Evolutionary conservation across 2,888 invertebrate species (phyloP).

Genomic region (Drosophila buzzatii): DNA sequence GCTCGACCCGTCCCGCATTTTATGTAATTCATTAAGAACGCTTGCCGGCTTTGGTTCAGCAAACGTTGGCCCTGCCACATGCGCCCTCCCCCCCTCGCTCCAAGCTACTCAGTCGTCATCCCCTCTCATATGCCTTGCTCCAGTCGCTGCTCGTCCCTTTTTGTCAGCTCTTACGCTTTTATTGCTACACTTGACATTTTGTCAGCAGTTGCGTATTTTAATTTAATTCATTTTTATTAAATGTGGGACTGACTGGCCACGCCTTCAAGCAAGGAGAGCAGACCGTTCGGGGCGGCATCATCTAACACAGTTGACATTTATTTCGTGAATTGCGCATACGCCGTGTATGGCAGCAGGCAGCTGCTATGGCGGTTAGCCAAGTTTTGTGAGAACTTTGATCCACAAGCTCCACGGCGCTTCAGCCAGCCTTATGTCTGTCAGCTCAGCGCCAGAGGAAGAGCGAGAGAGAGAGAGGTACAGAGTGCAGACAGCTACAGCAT

Average conservation of each 20-base stretch:
- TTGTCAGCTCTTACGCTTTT: slow-evolving; percentile 57
- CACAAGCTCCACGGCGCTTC: slow-evolving; percentile 9
- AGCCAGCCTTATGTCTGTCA: slow-evolving; percentile 15
- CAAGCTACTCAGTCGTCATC: background rate
- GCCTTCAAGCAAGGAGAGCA: background rate
- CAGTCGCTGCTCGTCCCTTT: slow-evolving; percentile 43
- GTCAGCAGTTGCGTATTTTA: slow-evolving; percentile 77
- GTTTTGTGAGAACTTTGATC: slow-evolving; percentile 62
- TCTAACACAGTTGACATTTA: slow-evolving; percentile 77
- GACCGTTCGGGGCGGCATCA: slow-evolving; percentile 28
- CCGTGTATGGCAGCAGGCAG: slow-evolving; percentile 53
- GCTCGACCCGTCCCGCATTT: slow-evolving; percentile 70
- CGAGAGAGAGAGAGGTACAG: background rate
- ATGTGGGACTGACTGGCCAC: slow-evolving; percentile 62
- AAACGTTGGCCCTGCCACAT: slow-evolving; percentile 25
- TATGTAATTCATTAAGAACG: slow-evolving; percentile 77
- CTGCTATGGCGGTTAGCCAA: slow-evolving; percentile 73
- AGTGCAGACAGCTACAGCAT: slow-evolving; percentile 3
- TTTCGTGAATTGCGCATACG: slow-evolving; percentile 80
- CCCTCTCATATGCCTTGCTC: background rate
- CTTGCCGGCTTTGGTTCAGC: slow-evolving; percentile 53
- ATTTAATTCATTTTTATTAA: slow-evolving; percentile 81
- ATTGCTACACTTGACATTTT: slow-evolving; percentile 81
- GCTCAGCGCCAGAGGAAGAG: background rate
- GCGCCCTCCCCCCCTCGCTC: slow-evolving; percentile 5